Conservation (phyloP, 1,140 invertebrate species). For the Heliothis subflexa region DNA sequence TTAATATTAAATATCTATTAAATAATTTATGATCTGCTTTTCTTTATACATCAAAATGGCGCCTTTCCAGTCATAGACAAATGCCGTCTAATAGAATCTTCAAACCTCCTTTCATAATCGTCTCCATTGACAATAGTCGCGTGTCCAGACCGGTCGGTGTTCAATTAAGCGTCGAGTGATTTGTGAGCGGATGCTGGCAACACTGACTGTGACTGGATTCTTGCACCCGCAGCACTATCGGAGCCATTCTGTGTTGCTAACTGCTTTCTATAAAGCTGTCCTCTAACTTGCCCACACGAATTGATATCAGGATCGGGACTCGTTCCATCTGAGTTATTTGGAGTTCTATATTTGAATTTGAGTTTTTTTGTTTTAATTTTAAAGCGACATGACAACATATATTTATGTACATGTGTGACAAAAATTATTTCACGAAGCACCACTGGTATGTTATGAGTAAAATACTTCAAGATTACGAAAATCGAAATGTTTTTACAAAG, state of each 20-base stretch:
- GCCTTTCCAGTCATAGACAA: background rate
- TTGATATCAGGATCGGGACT: constrained; percentile 35
- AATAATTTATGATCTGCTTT: no score
- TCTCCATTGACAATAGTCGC: constrained; percentile 34
- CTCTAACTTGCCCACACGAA: constrained; percentile 29
- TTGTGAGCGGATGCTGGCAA: constrained; percentile 56
- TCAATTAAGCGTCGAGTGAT: constrained; percentile 52
- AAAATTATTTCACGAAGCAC: no score
- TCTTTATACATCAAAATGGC: no score
- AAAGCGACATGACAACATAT: background rate
- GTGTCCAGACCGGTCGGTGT: constrained; percentile 26
- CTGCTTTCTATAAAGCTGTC: constrained; percentile 52
- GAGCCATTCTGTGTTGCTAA: constrained; percentile 41
- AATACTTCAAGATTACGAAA: no score
- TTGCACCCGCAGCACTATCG: constrained; percentile 51
- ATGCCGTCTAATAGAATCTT: constrained; percentile 29
- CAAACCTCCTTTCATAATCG: constrained; percentile 28
- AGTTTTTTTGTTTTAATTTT: background rate
- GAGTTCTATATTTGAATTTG: background rate
- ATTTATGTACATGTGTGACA: no score
- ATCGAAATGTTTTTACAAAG: background rate
- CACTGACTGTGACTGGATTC: constrained; percentile 49
- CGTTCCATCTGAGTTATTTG: constrained; percentile 37
- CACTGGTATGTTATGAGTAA: no score
- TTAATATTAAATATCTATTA: no score